phyloP scores from a whole-genome alignment of 2,888 invertebrate species.

The Polylopha cassiicola region DNA sequence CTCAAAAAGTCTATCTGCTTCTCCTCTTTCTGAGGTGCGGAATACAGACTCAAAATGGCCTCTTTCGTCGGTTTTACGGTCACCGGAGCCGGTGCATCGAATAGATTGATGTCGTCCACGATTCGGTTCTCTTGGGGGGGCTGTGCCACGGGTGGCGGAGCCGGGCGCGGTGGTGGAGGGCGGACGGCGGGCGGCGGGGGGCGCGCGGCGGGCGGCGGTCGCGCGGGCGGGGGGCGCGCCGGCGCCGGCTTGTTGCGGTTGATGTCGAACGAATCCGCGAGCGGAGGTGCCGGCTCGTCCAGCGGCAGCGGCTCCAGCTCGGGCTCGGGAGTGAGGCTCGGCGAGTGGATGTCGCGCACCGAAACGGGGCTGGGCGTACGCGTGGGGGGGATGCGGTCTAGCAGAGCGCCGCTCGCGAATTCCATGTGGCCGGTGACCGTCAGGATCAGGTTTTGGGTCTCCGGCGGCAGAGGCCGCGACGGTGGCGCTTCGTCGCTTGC shows the following conservation, averaged over 20 bases:
- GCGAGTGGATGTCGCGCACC: constrained; percentile 88
- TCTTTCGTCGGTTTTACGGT: constrained; percentile 74
- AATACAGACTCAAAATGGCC: constrained; percentile 78
- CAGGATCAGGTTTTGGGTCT: constrained; percentile 90
- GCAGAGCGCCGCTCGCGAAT: constrained; percentile 88
- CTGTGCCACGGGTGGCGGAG: constrained; percentile 33
- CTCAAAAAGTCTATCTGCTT: constrained; percentile 77
- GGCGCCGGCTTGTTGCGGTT: constrained; percentile 40
- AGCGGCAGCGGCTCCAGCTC: constrained; percentile 59
- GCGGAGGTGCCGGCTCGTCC: constrained; percentile 19
- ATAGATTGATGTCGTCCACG: constrained; percentile 72
- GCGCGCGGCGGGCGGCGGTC: constrained; percentile 68
- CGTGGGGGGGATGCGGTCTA: constrained; percentile 89
- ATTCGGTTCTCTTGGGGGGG: constrained; percentile 23
- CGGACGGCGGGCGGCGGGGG: constrained; percentile 69
- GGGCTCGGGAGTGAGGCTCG: constrained; percentile 87
- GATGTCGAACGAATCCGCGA: constrained; percentile 29
- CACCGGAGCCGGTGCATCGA: constrained; percentile 76
- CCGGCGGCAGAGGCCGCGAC: constrained; percentile 81
- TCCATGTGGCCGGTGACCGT: constrained; percentile 94
- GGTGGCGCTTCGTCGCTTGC: constrained; percentile 58
- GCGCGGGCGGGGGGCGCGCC: constrained; percentile 55
- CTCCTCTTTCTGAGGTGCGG: constrained; percentile 57
- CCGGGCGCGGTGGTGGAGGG: constrained; percentile 49
- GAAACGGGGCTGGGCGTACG: constrained; percentile 92